Evolutionary conservation across 2,113 vertebrate genomes (phyloP).

Genomic region (Tapirus terrestris): DNA sequence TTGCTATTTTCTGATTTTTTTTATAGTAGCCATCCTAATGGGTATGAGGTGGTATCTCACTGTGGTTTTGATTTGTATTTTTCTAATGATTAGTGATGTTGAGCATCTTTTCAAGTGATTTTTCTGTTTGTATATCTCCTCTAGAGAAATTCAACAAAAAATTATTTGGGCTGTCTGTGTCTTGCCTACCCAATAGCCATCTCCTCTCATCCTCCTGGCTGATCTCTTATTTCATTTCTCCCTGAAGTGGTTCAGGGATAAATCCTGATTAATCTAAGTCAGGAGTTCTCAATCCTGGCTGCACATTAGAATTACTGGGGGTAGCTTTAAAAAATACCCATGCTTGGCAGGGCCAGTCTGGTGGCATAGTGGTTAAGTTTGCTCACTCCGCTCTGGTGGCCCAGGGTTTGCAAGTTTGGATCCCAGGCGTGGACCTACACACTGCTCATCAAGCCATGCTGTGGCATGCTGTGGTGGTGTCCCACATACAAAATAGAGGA

Average conservation of each 20-base stretch:
- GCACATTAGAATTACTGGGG: not conserved
- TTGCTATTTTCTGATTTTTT: not conserved
- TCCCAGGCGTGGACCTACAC: too few relatives aligned
- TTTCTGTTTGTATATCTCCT: not conserved
- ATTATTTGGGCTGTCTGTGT: not conserved
- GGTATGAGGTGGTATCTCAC: not conserved
- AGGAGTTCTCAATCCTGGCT: not conserved
- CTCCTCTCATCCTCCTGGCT: not conserved
- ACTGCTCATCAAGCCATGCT: too few relatives aligned
- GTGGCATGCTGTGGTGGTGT: too few relatives aligned
- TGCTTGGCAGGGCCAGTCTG: not conserved
- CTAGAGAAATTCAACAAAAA: not conserved
- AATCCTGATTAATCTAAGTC: not conserved
- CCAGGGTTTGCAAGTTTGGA: too few relatives aligned
- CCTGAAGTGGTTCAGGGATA: not conserved
- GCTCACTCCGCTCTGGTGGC: too few relatives aligned
- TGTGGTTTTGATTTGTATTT: not conserved
- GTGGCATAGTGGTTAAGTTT: too few relatives aligned
- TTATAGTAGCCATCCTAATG: not conserved
- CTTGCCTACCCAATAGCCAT: not conserved
- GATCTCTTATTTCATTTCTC: not conserved
- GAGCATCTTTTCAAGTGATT: not conserved
- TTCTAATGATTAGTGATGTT: not conserved
- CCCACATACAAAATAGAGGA: too few relatives aligned
- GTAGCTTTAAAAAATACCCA: not conserved